phyloP scores from a whole-genome alignment of 2,888 invertebrate species.

The Proisotoma minuta region DNA sequence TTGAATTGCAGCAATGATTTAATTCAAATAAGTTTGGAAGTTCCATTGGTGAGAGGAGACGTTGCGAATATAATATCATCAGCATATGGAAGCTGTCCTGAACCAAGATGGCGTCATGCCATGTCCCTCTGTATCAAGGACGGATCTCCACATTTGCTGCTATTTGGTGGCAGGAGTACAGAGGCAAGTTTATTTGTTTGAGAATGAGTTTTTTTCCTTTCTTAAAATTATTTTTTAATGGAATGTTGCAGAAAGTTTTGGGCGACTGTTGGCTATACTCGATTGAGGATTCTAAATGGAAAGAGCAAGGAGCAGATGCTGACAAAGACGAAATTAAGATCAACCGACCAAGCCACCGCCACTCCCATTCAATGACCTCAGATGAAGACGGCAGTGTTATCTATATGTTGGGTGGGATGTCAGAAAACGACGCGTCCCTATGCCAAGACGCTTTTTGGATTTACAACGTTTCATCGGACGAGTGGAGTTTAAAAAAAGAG shows the following conservation, averaged over 20 bases:
- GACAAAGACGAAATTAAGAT: conserved; percentile 1
- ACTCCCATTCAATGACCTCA: conserved; percentile 33
- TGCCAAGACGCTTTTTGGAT: conserved; percentile 40
- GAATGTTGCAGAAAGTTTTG: conserved; percentile 27
- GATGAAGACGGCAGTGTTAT: conserved; percentile 21
- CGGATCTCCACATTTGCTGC: conserved; percentile 22
- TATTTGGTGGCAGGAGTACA: conserved; percentile 40
- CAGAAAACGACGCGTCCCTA: conserved; percentile 32
- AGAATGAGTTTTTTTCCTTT: not conserved
- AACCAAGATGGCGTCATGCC: conserved; percentile 40
- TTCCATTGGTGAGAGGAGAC: conserved; percentile 26
- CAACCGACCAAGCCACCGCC: conserved; percentile 27
- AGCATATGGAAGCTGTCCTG: conserved; percentile 25
- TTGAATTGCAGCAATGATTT: conserved; percentile 33
- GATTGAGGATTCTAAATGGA: conserved; percentile 32
- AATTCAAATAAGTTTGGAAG: conserved; percentile 33
- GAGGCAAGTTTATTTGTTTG: conserved; percentile 19
- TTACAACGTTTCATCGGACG: conserved; percentile 14
- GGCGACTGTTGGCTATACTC: conserved; percentile 40
- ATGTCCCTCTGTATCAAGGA: conserved; percentile 24
- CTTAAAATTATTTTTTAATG: not conserved
- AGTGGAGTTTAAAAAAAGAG: conserved; percentile 34
- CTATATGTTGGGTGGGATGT: conserved; percentile 40
- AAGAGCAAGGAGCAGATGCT: not conserved
- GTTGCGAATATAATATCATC: conserved; percentile 23